These are phyloP conservation scores for Drosophila quinaria DNA, from an alignment of 2,888 invertebrate genomes.

Conservation along the genomic window DNA sequence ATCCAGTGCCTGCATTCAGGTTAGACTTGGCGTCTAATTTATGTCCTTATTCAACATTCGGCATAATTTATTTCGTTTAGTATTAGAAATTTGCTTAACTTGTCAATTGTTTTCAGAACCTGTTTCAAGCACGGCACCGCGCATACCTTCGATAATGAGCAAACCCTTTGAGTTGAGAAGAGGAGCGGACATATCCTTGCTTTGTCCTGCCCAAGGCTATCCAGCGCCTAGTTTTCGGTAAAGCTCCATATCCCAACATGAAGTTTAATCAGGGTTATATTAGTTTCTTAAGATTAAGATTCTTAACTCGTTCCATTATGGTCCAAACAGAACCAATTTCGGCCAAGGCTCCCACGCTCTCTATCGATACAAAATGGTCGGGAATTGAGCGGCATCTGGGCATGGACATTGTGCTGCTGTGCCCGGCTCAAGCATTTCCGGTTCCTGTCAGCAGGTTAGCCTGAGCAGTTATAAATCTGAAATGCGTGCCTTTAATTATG, in stretches of 20 bases:
- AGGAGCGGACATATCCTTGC: conserved; percentile 83
- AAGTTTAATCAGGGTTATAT: neutral
- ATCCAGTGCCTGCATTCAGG: conserved; percentile 90
- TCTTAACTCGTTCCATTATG: neutral
- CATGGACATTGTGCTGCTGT: conserved; percentile 89
- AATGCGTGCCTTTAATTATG: conserved; percentile 59
- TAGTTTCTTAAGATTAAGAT: neutral
- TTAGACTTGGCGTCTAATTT: conserved; percentile 73
- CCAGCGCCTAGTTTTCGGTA: conserved; percentile 87
- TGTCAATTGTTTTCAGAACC: conserved; percentile 85
- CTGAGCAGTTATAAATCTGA: neutral
- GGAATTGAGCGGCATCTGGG: conserved; percentile 87
- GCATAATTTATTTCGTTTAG: conserved; percentile 24
- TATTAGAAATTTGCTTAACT: neutral
- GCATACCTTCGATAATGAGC: conserved; percentile 85
- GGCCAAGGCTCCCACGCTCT: conserved; percentile 87
- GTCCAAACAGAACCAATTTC: conserved; percentile 74
- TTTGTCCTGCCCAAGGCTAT: conserved; percentile 92
- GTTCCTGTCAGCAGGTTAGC: conserved; percentile 88
- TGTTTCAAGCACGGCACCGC: conserved; percentile 87
- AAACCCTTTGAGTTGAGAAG: conserved; percentile 80
- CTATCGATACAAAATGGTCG: conserved; percentile 87
- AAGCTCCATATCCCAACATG: conserved; percentile 23
- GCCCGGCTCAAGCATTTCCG: conserved; percentile 92
- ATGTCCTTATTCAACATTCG: neutral